These are phyloP conservation scores for Trichosurus vulpecula DNA, from an alignment of 2,797 vertebrate species.

Conservation along the genomic window DNA sequence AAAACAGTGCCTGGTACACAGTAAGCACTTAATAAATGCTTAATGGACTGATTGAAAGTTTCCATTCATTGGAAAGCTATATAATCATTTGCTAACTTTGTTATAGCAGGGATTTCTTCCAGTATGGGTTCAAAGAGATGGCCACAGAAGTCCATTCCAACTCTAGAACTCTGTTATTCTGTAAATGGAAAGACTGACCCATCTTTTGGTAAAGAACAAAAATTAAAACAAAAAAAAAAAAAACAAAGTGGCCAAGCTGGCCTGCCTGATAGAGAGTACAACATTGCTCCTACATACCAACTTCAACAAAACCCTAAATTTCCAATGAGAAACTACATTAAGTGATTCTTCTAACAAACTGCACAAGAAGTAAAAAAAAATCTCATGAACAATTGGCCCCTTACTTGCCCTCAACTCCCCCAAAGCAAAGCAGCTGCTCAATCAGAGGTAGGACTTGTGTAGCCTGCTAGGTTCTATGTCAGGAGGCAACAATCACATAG, in stretches of 20 bases:
- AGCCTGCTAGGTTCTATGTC: background rate
- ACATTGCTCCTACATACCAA: background rate
- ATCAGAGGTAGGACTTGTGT: background rate
- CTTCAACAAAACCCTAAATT: background rate
- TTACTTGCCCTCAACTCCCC: background rate
- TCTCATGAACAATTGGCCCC: too few species aligned
- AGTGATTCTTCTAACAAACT: background rate
- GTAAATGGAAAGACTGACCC: background rate
- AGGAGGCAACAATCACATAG: background rate
- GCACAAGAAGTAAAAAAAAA: background rate
- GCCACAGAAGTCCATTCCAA: background rate
- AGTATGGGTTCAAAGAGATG: background rate
- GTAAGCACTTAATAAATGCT: background rate
- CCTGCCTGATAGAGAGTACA: background rate
- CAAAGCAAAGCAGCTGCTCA: background rate
- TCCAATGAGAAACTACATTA: background rate
- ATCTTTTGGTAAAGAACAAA: background rate
- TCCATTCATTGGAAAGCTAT: background rate
- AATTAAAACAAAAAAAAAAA: background rate
- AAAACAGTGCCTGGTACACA: background rate
- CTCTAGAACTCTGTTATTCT: background rate
- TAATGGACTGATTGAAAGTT: background rate
- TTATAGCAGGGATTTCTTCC: background rate
- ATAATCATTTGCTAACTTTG: background rate
- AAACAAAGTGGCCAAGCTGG: background rate